phyloP scores from a whole-genome alignment of 2,113 vertebrate genomes.

The Menura novaehollandiae region DNA sequence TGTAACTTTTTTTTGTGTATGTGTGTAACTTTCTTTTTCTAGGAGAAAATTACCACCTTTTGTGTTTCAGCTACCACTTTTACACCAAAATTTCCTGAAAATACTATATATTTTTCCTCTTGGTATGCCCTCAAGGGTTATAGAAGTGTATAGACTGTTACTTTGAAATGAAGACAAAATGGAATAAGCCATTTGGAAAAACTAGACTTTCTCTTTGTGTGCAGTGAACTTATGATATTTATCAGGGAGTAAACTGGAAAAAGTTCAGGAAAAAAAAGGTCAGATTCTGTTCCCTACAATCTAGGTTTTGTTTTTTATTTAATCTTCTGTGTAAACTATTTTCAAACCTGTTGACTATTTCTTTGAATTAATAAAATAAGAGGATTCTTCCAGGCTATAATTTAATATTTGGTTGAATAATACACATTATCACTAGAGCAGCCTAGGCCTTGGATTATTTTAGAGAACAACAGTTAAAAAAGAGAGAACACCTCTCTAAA shows the following conservation, averaged over 20 bases:
- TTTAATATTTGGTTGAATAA: neutral
- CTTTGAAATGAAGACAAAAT: neutral
- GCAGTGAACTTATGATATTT: neutral
- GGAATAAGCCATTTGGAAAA: neutral
- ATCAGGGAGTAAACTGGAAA: neutral
- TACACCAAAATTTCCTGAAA: neutral
- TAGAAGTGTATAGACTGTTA: neutral
- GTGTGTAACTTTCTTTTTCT: neutral
- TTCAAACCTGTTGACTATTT: neutral
- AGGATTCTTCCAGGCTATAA: neutral
- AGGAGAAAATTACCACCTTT: neutral
- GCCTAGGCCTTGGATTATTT: neutral
- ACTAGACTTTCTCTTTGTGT: neutral
- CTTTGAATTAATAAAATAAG: neutral
- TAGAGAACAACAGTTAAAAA: neutral
- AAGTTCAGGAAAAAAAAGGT: neutral
- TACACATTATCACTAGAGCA: neutral
- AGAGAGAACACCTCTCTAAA: neutral
- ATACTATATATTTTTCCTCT: fast-evolving
- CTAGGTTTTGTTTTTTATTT: neutral
- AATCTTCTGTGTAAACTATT: neutral
- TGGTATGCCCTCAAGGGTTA: neutral
- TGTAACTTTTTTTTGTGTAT: neutral
- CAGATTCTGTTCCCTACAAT: neutral
- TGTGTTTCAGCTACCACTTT: neutral